Base-by-base conservation (phyloP, 1,140 invertebrate species). In the Eriocheir sinensis region DNA sequence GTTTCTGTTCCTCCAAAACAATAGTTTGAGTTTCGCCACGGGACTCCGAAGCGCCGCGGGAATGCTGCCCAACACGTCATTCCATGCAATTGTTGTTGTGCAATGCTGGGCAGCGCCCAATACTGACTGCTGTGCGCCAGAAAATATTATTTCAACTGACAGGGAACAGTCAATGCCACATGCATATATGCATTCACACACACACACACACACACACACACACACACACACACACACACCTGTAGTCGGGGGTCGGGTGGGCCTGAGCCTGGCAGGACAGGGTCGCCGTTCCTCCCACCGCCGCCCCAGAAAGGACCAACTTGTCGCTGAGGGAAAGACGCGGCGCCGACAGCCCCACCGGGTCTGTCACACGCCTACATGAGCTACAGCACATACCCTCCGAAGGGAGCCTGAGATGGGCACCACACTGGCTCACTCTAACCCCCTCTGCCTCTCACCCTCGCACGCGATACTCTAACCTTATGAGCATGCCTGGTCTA, bases 271-370 rank as follows among this genome's bases (percentile, higher is more conserved):
- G 89, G 86, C 93, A 95, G 1, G 34, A 40, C 3, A 94, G 86
- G 12, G 93, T 94, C 12, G 85, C 86, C 38, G 53, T 32, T 36
- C 41, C 27, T 36, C 93, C 93, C 38, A 21, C 38, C n/a, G 53
- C 53, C n/a, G 93, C 60, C 38, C 53, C 93, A 79, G 93, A 94
- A 38, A 86, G 41, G 27, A 30, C 93, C 27, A 94, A 3, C 44
- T 94, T 94, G 2, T 94, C 93, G 34, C 93, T 94, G 21, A 94
- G 53, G 21, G 93, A 88, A 34, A 98, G 98, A 98, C 72, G 38
- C 17, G 83, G 91, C 17, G 85, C 93, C 15, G 53, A 48, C 60
- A 94, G 60, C 17, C 93, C 93, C 80, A 80, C 93, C 27, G 93
- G 93, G 15, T 94, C 93, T 83, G 48, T 15, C 36, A 34, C 53